These are phyloP conservation scores for Seriola aureovittata DNA, from an alignment of 2,113 vertebrate genomes.

Conservation along the genomic window DNA sequence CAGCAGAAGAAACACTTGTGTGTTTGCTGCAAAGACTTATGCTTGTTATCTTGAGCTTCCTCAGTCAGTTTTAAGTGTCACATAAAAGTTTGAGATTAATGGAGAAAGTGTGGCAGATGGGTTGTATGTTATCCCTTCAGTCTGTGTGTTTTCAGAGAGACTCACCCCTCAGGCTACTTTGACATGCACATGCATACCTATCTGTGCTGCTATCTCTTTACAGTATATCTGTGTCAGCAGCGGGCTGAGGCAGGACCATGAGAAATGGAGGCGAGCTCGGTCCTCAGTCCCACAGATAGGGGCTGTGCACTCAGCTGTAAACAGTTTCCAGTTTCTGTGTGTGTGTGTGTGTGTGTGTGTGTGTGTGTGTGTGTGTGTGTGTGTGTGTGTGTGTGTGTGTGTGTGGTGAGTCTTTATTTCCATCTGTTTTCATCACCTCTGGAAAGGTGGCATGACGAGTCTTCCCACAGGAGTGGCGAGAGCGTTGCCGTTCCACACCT, in stretches of 20 bases:
- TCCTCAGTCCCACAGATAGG: constrained; percentile 78
- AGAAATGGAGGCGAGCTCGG: constrained; percentile 76
- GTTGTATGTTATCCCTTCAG: constrained; percentile 21
- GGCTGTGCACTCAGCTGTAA: constrained; percentile 71
- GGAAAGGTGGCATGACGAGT: constrained; percentile 75
- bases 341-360: constrained; percentile 46
- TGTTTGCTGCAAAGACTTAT: constrained; percentile 48
- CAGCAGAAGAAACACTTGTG: constrained; percentile 43
- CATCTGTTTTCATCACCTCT: constrained; percentile 72
- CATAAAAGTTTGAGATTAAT: constrained; percentile 44
- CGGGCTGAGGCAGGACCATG: constrained; percentile 71
- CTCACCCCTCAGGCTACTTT: constrained; percentile 50
- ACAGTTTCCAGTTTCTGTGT: constrained; percentile 48
- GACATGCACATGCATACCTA: constrained; percentile 66
- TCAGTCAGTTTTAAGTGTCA: constrained; percentile 41
- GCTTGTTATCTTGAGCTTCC: constrained; percentile 41
- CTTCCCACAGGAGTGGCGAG: constrained; percentile 76
- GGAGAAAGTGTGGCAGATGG: constrained; percentile 44
- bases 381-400: constrained; percentile 20
- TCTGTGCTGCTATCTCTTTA: constrained; percentile 75
- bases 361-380: constrained; percentile 39
- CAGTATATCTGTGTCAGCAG: constrained; percentile 80
- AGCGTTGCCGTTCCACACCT: constrained; percentile 52
- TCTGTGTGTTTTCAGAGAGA: constrained; percentile 45
- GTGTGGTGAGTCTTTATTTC: constrained; percentile 53